Conservation (phyloP, 2,888 invertebrate genomes). For the Mamestra brassicae region DNA sequence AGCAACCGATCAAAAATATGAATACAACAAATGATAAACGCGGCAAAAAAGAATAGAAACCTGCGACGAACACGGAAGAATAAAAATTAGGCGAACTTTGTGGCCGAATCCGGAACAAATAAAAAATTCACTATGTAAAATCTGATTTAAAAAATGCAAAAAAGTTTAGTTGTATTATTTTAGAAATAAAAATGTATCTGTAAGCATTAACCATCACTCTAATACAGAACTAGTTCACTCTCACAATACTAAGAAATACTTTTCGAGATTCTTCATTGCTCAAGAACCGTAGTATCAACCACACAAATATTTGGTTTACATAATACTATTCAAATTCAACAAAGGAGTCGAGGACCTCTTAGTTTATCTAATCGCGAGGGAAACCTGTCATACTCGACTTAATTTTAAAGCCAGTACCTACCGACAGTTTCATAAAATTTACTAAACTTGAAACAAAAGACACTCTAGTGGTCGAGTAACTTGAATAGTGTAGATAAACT, state of each 20-base stretch:
- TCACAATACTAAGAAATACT: not conserved
- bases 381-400: constrained; percentile 51
- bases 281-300: not conserved
- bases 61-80: no score
- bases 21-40: no score
- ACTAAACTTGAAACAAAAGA: constrained; percentile 53
- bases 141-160: not conserved
- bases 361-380: constrained; percentile 48
- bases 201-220: not conserved
- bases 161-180: not conserved
- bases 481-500: constrained; percentile 30
- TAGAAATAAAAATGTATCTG: not conserved
- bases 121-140: no score
- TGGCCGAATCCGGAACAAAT: no score
- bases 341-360: constrained; percentile 37
- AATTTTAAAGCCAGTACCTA: constrained; percentile 52
- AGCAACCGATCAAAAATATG: no score
- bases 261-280: not conserved
- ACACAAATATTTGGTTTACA: constrained; percentile 27
- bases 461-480: constrained; percentile 36
- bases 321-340: constrained; percentile 32
- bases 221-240: not conserved
- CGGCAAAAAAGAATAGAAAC: no score
- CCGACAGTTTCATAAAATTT: constrained; percentile 52
- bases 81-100: no score